These are phyloP conservation scores for Cephalotes varians DNA, from an alignment of 2,888 invertebrate species.

Conservation along the genomic window DNA sequence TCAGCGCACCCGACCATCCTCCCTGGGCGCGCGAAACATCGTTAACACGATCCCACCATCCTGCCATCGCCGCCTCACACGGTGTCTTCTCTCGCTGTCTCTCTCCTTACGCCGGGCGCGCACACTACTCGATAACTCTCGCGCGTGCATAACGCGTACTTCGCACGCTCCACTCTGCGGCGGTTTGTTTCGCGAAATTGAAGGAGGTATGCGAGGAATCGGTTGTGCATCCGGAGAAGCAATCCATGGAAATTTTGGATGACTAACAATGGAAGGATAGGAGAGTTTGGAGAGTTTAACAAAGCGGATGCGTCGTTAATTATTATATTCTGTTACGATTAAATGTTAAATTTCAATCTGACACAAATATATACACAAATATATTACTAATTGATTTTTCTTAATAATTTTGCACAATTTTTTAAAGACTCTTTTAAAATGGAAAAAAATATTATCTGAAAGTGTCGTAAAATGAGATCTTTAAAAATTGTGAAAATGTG, in stretches of 20 bases:
- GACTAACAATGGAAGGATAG: slow-evolving; percentile 8
- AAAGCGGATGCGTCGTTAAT: not conserved
- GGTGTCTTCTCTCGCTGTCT: not conserved
- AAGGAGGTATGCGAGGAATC: slow-evolving; percentile 54
- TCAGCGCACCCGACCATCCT: slow-evolving; percentile 66
- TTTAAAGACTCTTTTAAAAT: not conserved
- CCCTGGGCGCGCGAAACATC: slow-evolving; percentile 73
- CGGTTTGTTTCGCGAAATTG: slow-evolving; percentile 43
- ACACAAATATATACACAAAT: not conserved
- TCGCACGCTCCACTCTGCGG: slow-evolving; percentile 26
- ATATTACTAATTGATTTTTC: not conserved
- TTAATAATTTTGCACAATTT: not conserved
- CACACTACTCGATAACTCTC: slow-evolving; percentile 53
- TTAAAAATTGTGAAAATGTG: not conserved
- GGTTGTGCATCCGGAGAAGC: not conserved
- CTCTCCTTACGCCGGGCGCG: not conserved
- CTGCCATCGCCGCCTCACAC: slow-evolving; percentile 14
- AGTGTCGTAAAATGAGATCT: not conserved
- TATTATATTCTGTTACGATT: not conserved
- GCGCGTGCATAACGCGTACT: slow-evolving; percentile 54
- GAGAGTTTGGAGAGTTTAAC: not conserved
- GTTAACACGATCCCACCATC: slow-evolving; percentile 68
- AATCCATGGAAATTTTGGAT: slow-evolving; percentile 7
- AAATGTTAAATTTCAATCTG: not conserved
- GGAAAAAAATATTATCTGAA: not conserved